phyloP scores from a whole-genome alignment of 2,888 invertebrate genomes.

The Colostygia pectinataria region DNA sequence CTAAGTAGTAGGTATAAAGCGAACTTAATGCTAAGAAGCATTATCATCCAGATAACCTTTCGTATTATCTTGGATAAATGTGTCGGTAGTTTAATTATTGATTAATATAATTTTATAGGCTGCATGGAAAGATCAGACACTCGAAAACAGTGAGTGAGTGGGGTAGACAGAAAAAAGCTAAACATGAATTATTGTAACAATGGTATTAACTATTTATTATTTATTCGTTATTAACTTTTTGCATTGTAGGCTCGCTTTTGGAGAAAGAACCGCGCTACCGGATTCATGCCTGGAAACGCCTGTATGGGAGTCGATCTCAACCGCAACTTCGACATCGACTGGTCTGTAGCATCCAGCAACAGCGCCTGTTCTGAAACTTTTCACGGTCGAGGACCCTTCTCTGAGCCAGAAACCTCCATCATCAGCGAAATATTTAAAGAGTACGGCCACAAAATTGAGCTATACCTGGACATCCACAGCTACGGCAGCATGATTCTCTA shows the following conservation, averaged over 20 bases:
- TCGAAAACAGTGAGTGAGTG: too few species aligned
- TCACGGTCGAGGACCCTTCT: constrained; percentile 84
- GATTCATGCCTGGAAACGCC: constrained; percentile 38
- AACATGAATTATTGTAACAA: too few species aligned
- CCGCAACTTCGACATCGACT: constrained; percentile 87
- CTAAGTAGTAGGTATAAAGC: too few species aligned
- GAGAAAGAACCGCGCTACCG: constrained; percentile 84
- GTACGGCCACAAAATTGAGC: constrained; percentile 72
- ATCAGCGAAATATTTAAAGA: constrained; percentile 81
- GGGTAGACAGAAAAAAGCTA: too few species aligned
- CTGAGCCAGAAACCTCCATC: constrained; percentile 84
- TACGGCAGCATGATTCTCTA: constrained; percentile 84
- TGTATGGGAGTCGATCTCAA: constrained; percentile 89
- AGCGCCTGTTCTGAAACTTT: constrained; percentile 83
- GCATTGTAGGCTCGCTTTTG: constrained; percentile 80
- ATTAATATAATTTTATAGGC: too few species aligned
- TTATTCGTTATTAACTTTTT: neutral
- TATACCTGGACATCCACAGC: constrained; percentile 88
- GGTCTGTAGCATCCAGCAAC: constrained; percentile 78
- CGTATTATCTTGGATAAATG: too few species aligned
- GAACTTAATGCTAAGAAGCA: too few species aligned
- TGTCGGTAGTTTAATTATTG: too few species aligned
- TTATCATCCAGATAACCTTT: too few species aligned
- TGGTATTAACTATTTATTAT: too few species aligned
- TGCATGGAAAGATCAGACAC: too few species aligned